Conservation (phyloP, 2,113 vertebrate genomes). For the Neotragus moschatus region DNA sequence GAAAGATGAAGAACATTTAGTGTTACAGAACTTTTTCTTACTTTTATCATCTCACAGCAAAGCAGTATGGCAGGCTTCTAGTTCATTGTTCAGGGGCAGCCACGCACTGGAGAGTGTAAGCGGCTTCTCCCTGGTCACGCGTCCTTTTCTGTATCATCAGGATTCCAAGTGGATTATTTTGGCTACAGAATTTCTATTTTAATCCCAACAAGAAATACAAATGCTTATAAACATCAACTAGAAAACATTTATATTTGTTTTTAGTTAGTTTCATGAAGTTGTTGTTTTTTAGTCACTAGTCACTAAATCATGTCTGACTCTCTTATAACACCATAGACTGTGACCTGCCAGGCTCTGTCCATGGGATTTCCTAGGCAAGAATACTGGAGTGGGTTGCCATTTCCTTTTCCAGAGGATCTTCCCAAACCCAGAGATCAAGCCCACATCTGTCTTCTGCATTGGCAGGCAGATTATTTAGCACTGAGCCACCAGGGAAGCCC, state of each 20-base stretch:
- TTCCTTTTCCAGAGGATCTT: background rate
- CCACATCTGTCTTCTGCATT: background rate
- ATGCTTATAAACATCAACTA: background rate
- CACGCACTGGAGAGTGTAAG: background rate
- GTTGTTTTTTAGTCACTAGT: background rate
- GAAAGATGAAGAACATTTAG: background rate
- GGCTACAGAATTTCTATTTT: background rate
- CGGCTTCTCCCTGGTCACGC: background rate
- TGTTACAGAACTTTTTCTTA: background rate
- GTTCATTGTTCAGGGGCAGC: background rate
- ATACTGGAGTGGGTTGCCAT: background rate
- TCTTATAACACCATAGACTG: background rate
- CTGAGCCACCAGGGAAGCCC: background rate
- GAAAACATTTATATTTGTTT: background rate
- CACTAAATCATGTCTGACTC: background rate
- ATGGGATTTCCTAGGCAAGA: background rate
- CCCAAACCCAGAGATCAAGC: background rate
- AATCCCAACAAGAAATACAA: background rate
- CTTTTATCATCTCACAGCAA: background rate
- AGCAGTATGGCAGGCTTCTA: background rate
- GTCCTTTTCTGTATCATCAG: background rate
- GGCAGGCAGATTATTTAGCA: background rate
- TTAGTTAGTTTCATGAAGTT: background rate
- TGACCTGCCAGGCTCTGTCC: background rate
- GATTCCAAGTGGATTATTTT: background rate